Percentiles rank a stretch among this genome's conserved stretches.
Evolutionary conservation across 2,888 invertebrate species (phyloP).

Genomic region (Lasioglossum zephyrum): DNA sequence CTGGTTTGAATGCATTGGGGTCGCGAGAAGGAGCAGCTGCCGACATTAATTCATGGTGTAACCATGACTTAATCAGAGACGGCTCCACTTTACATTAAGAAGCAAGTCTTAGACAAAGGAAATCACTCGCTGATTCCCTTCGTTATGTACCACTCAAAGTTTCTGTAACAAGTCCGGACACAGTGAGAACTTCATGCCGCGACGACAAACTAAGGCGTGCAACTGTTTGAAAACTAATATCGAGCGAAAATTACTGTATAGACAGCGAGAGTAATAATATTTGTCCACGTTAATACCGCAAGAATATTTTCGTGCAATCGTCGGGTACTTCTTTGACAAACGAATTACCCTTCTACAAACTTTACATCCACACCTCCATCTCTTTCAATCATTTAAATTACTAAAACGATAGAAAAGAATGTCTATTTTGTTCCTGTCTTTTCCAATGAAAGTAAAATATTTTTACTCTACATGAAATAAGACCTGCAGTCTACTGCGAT

Average conservation of each 20-base stretch:
- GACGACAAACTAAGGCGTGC: neutral
- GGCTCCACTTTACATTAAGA: constrained; percentile 21
- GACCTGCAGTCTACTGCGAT: neutral
- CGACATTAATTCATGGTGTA: constrained; percentile 11
- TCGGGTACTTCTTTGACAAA: neutral
- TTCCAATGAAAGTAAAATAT: neutral
- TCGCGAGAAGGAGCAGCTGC: neutral
- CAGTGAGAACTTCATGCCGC: constrained; percentile 22
- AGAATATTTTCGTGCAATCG: neutral
- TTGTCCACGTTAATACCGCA: neutral
- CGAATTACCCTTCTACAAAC: neutral
- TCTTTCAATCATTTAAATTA: neutral
- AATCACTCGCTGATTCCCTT: constrained; percentile 36
- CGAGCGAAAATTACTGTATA: constrained; percentile 18
- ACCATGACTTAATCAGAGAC: constrained; percentile 24
- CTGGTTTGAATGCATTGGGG: neutral
- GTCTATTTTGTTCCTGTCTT: neutral
- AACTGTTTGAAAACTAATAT: constrained; percentile 31
- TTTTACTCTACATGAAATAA: neutral
- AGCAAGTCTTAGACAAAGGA: constrained; percentile 31
- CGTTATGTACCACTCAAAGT: constrained; percentile 37
- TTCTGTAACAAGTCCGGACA: constrained; percentile 19
- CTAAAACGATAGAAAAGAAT: neutral
- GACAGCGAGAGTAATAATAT: constrained; percentile 4
- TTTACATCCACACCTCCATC: neutral